Evolutionary conservation across 2,888 invertebrate genomes (phyloP).

Genomic region (Drosophila macrospina): DNA sequence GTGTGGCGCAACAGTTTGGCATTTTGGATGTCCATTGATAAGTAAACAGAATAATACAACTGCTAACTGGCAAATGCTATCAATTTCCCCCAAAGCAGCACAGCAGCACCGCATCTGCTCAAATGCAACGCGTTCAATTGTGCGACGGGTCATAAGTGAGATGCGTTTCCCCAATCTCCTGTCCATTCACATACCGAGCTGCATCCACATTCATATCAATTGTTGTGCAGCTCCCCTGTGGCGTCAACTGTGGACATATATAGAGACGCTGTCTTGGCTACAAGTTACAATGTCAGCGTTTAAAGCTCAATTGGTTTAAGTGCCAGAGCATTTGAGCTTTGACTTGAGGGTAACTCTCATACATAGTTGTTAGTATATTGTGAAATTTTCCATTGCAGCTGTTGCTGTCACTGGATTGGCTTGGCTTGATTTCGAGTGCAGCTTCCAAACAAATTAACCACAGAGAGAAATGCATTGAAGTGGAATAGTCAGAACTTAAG

Average conservation of each 20-base stretch:
- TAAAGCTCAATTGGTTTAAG: conserved; percentile 78
- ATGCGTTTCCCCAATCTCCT: conserved; percentile 43
- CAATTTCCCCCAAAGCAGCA: conserved; percentile 35
- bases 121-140: conserved; percentile 52
- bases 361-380: conserved; percentile 8
- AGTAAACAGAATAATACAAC: conserved; percentile 50
- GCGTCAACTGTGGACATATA: conserved; percentile 20
- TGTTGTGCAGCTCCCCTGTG: conserved; percentile 46
- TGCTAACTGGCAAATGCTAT: conserved; percentile 31
- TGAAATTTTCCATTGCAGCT: not conserved
- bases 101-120: conserved; percentile 23
- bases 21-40: conserved; percentile 55
- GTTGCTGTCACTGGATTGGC: conserved; percentile 10
- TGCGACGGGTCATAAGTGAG: conserved; percentile 54
- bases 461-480: conserved; percentile 36
- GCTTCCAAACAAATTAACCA: conserved; percentile 57
- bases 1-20: conserved; percentile 65
- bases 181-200: not conserved
- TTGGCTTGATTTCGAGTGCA: conserved; percentile 27
- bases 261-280: conserved; percentile 33
- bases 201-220: conserved; percentile 59
- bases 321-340: conserved; percentile 57
- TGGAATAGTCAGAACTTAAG: conserved; percentile 27
- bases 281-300: conserved; percentile 59
- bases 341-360: conserved; percentile 23